These are phyloP conservation scores for Alviniconcha strummeri DNA, from an alignment of 2,888 invertebrate genomes.

Conservation along the genomic window DNA sequence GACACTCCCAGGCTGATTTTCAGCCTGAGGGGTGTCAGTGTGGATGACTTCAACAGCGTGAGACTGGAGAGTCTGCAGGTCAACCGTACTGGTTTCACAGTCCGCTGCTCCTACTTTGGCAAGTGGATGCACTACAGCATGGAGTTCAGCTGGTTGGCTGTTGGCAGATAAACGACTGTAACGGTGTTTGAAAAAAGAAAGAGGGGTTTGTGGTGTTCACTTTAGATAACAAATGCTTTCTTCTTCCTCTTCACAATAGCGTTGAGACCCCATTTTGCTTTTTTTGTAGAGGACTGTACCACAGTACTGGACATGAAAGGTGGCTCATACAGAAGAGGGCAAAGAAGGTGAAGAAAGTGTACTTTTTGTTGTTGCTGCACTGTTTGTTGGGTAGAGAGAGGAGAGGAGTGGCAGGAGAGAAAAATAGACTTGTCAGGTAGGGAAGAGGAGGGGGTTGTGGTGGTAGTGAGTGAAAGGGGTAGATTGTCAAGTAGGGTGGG, in stretches of 20 bases:
- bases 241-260: not conserved
- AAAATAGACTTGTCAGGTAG: too few species aligned
- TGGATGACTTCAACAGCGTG: conserved; percentile 20
- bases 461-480: too few species aligned
- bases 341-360: not conserved
- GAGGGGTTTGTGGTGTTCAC: too few species aligned
- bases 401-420: too few species aligned
- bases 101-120: conserved; percentile 21
- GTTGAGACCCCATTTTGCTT: too few species aligned
- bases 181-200: too few species aligned
- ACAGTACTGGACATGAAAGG: not conserved
- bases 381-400: too few species aligned
- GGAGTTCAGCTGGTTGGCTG: conserved; percentile 29
- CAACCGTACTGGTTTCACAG: conserved; percentile 16
- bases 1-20: conserved; percentile 17
- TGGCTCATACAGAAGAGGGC: too few species aligned
- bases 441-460: too few species aligned
- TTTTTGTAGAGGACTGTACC: not conserved
- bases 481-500: too few species aligned
- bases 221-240: not conserved
- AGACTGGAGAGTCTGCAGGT: conserved; percentile 24
- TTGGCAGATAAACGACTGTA: not conserved
- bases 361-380: too few species aligned
- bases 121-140: conserved; percentile 23
- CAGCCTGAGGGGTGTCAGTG: conserved; percentile 3